Percentiles rank a stretch among this genome's conserved stretches.
Evolutionary conservation across 2,888 invertebrate genomes (phyloP).

Genomic region (Aelia acuminata): DNA sequence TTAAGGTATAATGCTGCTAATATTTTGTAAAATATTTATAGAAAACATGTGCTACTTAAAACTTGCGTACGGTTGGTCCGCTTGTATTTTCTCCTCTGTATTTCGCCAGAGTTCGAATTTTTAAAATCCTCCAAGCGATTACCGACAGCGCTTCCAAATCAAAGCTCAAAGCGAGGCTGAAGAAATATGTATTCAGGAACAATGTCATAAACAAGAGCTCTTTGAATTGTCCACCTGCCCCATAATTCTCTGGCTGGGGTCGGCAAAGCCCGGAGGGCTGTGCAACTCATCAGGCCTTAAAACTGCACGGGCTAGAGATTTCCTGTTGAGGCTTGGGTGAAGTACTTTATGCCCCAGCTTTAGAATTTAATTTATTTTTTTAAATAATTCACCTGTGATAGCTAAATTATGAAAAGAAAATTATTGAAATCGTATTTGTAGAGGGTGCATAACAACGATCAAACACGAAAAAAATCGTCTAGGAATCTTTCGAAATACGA

Average conservation of each 20-base stretch:
- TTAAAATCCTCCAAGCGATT: not conserved
- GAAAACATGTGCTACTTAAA: too few species aligned
- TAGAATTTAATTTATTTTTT: not conserved
- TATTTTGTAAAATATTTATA: too few species aligned
- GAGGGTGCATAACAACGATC: too few species aligned
- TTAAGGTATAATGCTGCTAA: too few species aligned
- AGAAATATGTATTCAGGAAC: slow-evolving; percentile 33
- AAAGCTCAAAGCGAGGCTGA: not conserved
- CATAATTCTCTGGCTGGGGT: not conserved
- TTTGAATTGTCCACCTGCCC: slow-evolving; percentile 25
- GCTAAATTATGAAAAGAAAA: not conserved
- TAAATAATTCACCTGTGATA: not conserved
- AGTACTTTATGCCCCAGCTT: not conserved
- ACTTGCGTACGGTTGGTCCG: too few species aligned
- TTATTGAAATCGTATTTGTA: too few species aligned
- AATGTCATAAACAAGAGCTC: slow-evolving; percentile 18
- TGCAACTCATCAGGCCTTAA: not conserved
- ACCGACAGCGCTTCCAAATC: not conserved
- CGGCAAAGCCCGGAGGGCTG: not conserved
- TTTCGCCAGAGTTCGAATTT: not conserved
- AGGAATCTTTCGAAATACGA: too few species aligned
- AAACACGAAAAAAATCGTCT: too few species aligned
- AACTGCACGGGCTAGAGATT: not conserved
- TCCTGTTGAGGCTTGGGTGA: not conserved
- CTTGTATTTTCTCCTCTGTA: not conserved